Percentiles rank a stretch among this genome's conserved stretches.
Evolutionary conservation across 2,797 vertebrate genomes (phyloP).

Genomic region (Botia kubotai): DNA sequence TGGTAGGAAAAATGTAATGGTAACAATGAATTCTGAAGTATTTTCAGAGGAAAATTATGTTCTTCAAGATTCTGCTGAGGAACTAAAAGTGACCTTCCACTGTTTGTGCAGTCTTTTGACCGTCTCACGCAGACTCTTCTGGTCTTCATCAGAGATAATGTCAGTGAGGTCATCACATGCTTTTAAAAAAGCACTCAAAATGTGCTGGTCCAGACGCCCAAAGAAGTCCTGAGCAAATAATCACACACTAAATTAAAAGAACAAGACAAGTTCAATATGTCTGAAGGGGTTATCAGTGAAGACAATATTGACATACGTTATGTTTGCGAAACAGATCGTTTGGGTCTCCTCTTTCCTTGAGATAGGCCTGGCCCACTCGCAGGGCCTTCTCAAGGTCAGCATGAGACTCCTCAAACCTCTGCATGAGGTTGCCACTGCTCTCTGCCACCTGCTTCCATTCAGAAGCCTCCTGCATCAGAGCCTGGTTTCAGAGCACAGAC

Average conservation of each 20-base stretch:
- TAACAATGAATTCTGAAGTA: background rate
- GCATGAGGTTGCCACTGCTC: constrained; percentile 92
- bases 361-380: constrained; percentile 83
- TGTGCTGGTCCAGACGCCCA: constrained; percentile 91
- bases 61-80: background rate
- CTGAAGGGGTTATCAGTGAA: background rate
- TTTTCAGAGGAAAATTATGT: background rate
- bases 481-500: constrained; percentile 62
- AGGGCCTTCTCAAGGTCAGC: constrained; percentile 93
- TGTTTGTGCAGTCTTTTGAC: constrained; percentile 94
- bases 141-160: constrained; percentile 94
- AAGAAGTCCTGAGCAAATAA: constrained; percentile 88
- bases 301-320: constrained; percentile 36
- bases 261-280: constrained; percentile 12
- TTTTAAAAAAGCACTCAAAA: constrained; percentile 93
- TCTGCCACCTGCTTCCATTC: constrained; percentile 94
- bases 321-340: constrained; percentile 84
- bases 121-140: constrained; percentile 91
- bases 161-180: constrained; percentile 97
- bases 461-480: constrained; percentile 87
- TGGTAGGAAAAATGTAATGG: constrained; percentile 63
- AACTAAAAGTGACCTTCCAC: constrained; percentile 87
- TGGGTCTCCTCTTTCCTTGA: constrained; percentile 90
- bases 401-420: constrained; percentile 94
- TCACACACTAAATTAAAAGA: constrained; percentile 13